phyloP scores from a whole-genome alignment of 2,797 vertebrate genomes.

The Anomalospiza imberbis region DNA sequence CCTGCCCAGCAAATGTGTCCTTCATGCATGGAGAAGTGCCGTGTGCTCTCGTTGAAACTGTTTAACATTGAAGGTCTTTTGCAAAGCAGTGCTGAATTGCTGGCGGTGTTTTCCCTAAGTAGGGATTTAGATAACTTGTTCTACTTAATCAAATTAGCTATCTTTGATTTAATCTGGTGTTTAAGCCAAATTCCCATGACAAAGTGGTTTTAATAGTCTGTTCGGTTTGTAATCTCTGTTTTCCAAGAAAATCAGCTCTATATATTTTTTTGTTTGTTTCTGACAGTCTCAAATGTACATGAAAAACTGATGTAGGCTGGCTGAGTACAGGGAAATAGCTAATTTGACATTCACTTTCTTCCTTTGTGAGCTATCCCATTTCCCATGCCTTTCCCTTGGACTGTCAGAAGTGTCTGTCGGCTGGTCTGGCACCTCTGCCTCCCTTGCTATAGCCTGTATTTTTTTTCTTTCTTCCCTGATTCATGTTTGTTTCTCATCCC shows the following conservation, averaged over 20 bases:
- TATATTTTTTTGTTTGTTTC: not conserved
- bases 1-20: not conserved
- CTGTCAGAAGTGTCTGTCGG: not conserved
- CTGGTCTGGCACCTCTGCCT: not conserved
- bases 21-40: not conserved
- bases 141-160: conserved; percentile 49
- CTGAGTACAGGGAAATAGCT: not conserved
- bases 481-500: not conserved
- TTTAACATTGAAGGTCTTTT: not conserved
- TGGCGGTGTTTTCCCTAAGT: not conserved
- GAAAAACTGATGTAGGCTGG: not conserved
- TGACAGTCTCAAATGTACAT: not conserved
- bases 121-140: conserved; percentile 40
- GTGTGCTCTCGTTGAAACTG: not conserved
- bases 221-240: not conserved
- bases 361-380: not conserved
- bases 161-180: conserved; percentile 15
- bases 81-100: not conserved
- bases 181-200: conserved; percentile 25
- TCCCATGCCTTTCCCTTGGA: not conserved
- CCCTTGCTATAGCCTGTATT: not conserved
- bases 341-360: not conserved
- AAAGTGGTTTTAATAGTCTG: not conserved
- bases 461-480: not conserved
- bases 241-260: not conserved